Evolutionary conservation across 2,888 invertebrate species (phyloP).

Genomic region (Drosophila demipolita): DNA sequence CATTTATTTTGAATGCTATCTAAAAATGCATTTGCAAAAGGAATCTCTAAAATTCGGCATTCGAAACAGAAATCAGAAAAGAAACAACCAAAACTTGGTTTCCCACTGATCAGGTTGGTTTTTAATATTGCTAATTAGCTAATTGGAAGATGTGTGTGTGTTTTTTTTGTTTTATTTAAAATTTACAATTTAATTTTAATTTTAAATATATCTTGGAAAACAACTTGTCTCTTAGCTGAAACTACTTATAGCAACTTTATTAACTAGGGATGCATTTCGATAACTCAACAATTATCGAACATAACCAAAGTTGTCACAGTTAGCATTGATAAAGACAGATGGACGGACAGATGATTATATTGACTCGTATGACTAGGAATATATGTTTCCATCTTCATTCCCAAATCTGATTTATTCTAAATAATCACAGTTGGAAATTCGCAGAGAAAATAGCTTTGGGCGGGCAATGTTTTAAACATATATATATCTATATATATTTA

Average conservation of each 20-base stretch:
- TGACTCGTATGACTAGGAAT: background rate
- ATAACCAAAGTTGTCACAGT: background rate
- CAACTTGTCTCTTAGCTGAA: background rate
- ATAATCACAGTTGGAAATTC: background rate
- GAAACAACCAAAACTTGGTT: background rate
- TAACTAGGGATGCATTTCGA: background rate
- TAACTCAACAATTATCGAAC: background rate
- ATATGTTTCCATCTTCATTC: background rate
- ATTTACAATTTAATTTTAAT: no score
- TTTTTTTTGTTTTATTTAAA: background rate
- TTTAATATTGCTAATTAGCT: background rate
- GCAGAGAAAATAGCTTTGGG: background rate
- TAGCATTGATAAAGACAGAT: background rate
- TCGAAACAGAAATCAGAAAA: background rate
- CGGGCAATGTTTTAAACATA: background rate
- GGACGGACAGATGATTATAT: background rate
- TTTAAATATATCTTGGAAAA: background rate
- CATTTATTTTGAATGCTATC: background rate
- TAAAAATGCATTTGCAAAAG: background rate
- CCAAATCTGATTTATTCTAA: background rate
- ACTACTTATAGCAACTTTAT: background rate
- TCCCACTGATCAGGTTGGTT: background rate
- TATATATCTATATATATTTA: constrained; percentile 7
- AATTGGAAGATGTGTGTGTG: background rate
- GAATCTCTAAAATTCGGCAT: background rate